These are phyloP conservation scores for Agriopis aurantiaria DNA, from an alignment of 2,888 invertebrate genomes.

Conservation along the genomic window DNA sequence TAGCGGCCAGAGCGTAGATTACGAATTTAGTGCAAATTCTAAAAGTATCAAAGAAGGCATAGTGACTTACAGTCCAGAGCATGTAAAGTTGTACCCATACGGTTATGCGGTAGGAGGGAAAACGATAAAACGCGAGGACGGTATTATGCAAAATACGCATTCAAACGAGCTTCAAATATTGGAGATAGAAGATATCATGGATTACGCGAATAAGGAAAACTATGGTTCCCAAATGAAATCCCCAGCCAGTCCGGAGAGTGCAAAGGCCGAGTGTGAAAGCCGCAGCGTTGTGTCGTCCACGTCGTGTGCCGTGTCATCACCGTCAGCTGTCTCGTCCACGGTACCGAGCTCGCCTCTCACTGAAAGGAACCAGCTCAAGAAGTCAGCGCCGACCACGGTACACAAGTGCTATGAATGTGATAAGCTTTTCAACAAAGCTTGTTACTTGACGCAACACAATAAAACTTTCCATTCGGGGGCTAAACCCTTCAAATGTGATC, in stretches of 20 bases:
- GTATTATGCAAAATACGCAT: slow-evolving; percentile 61
- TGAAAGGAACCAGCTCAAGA: slow-evolving; percentile 77
- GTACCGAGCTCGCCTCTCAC: slow-evolving; percentile 76
- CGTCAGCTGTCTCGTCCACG: slow-evolving; percentile 74
- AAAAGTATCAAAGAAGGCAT: slow-evolving; percentile 72
- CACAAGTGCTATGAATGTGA: slow-evolving; percentile 93
- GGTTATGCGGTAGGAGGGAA: slow-evolving; percentile 76
- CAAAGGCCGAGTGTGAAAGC: slow-evolving; percentile 75
- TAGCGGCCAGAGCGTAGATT: slow-evolving; percentile 69
- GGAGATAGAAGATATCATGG: slow-evolving; percentile 82
- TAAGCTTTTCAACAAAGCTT: slow-evolving; percentile 94
- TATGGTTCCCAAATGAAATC: slow-evolving; percentile 81
- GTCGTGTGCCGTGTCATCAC: slow-evolving; percentile 68
- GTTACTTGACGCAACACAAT: slow-evolving; percentile 96
- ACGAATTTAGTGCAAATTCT: slow-evolving; percentile 74
- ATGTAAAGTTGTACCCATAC: slow-evolving; percentile 72
- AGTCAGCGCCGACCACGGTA: slow-evolving; percentile 63
- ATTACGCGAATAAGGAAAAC: slow-evolving; percentile 84
- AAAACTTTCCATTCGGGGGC: slow-evolving; percentile 95
- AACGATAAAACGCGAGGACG: slow-evolving; percentile 75
- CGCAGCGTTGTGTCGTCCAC: slow-evolving; percentile 71
- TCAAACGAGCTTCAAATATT: slow-evolving; percentile 74
- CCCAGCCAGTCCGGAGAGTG: slow-evolving; percentile 80
- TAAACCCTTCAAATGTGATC: slow-evolving; percentile 93
- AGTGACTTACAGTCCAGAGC: slow-evolving; percentile 70